Evolutionary conservation across 2,888 invertebrate genomes (phyloP).

Genomic region (Lochmaea capreae): DNA sequence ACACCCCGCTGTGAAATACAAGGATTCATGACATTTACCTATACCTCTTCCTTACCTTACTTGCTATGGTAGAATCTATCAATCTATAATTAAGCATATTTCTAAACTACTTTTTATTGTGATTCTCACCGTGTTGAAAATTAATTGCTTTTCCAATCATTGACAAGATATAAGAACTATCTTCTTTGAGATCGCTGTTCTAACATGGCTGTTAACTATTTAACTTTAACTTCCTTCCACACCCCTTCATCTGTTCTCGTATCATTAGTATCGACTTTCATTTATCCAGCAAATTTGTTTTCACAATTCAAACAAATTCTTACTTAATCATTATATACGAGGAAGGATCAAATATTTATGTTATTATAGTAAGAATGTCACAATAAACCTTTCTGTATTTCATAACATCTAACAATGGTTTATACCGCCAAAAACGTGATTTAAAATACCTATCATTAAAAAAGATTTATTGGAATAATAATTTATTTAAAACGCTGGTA

Average conservation of each 20-base stretch:
- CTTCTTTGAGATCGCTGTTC: constrained; percentile 44
- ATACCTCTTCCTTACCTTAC: constrained; percentile 63
- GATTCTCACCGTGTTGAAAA: constrained; percentile 54
- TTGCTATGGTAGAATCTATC: constrained; percentile 62
- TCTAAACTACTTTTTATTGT: constrained; percentile 54
- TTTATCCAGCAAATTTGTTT: constrained; percentile 22
- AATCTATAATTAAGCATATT: constrained; percentile 63
- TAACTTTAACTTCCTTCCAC: constrained; percentile 33
- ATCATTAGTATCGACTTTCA: constrained; percentile 27
- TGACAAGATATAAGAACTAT: constrained; percentile 51
- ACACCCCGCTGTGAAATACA: constrained; percentile 60
- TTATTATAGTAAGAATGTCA: neutral
- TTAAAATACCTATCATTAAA: constrained; percentile 11
- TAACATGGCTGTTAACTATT: constrained; percentile 43
- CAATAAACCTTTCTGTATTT: neutral
- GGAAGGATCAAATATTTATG: neutral
- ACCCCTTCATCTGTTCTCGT: constrained; percentile 36
- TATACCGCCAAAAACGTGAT: constrained; percentile 6
- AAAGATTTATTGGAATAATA: constrained; percentile 8
- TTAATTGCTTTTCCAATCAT: constrained; percentile 54
- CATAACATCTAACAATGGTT: neutral
- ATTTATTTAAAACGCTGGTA: constrained; percentile 14
- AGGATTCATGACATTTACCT: constrained; percentile 64
- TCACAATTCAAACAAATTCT: constrained; percentile 13
- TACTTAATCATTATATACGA: constrained; percentile 2